These are phyloP conservation scores for Panzeria rudis DNA, from an alignment of 2,888 invertebrate species.

Conservation along the genomic window DNA sequence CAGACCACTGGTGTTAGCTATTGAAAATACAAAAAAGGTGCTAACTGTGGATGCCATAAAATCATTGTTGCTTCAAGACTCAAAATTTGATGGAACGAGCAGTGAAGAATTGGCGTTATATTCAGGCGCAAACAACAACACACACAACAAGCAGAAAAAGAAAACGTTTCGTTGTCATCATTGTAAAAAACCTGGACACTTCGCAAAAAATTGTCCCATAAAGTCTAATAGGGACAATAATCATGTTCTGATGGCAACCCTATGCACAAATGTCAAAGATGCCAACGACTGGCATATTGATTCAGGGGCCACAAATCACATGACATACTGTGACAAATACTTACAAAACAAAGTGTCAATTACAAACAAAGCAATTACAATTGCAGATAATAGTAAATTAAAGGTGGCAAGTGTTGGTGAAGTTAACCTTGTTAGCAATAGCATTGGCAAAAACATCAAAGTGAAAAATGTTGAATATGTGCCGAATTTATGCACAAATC, in stretches of 20 bases:
- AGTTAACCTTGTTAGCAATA: not conserved
- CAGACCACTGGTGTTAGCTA: not conserved
- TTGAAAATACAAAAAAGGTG: not conserved
- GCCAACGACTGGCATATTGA: not conserved
- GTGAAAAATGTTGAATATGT: not conserved
- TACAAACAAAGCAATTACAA: not conserved
- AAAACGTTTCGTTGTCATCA: not conserved
- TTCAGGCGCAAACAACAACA: not conserved
- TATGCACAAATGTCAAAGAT: conserved; percentile 4
- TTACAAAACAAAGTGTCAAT: not conserved
- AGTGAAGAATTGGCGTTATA: not conserved
- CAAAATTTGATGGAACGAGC: not conserved
- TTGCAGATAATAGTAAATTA: not conserved
- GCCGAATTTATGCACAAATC: not conserved
- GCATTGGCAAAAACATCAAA: not conserved
- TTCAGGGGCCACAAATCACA: not conserved
- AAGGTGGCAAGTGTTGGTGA: not conserved
- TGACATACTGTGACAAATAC: not conserved
- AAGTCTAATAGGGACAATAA: not conserved
- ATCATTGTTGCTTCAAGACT: not conserved
- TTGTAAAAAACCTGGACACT: not conserved
- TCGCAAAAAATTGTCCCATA: not conserved
- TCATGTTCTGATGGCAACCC: conserved; percentile 1
- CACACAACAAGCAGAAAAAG: not conserved
- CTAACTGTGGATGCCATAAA: not conserved